Evolutionary conservation across 2,888 invertebrate species (phyloP).

Genomic region (Hecatera dysodea): DNA sequence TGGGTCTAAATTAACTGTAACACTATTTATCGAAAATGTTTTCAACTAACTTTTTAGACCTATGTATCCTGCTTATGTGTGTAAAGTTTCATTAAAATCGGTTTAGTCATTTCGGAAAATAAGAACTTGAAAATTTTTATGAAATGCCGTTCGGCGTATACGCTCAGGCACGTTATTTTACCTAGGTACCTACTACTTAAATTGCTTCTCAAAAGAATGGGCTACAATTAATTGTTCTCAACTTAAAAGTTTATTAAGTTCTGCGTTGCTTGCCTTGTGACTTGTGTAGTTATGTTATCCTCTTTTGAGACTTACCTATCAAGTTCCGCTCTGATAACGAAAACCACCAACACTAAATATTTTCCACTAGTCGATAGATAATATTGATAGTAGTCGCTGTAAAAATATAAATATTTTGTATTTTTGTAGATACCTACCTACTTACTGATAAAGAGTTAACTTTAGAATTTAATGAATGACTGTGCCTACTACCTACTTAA

Average conservation of each 20-base stretch:
- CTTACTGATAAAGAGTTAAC: slow-evolving; percentile 19
- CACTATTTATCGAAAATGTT: too few relatives aligned
- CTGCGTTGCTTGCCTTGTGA: slow-evolving; percentile 7
- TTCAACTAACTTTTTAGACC: too few relatives aligned
- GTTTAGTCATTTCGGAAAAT: too few relatives aligned
- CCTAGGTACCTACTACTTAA: neutral
- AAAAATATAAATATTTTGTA: slow-evolving; percentile 27
- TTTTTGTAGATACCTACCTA: slow-evolving; percentile 19
- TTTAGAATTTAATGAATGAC: neutral
- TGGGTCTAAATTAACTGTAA: too few relatives aligned
- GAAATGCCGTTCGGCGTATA: too few relatives aligned
- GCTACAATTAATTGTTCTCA: neutral
- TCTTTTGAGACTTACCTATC: slow-evolving; percentile 59
- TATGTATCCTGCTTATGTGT: too few relatives aligned
- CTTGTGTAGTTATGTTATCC: slow-evolving; percentile 6
- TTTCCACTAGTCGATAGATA: slow-evolving; percentile 44
- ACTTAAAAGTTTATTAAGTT: slow-evolving; percentile 9
- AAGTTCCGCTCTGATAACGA: slow-evolving; percentile 65
- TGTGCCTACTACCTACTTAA: too few relatives aligned
- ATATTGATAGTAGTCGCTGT: slow-evolving; percentile 6
- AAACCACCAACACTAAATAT: slow-evolving; percentile 43
- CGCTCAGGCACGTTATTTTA: too few relatives aligned
- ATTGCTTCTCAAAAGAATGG: neutral
- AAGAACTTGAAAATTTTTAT: too few relatives aligned
- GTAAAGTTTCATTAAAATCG: too few relatives aligned